These are phyloP conservation scores for Nannospalax galili DNA, from an alignment of 2,113 vertebrate genomes.

Conservation along the genomic window DNA sequence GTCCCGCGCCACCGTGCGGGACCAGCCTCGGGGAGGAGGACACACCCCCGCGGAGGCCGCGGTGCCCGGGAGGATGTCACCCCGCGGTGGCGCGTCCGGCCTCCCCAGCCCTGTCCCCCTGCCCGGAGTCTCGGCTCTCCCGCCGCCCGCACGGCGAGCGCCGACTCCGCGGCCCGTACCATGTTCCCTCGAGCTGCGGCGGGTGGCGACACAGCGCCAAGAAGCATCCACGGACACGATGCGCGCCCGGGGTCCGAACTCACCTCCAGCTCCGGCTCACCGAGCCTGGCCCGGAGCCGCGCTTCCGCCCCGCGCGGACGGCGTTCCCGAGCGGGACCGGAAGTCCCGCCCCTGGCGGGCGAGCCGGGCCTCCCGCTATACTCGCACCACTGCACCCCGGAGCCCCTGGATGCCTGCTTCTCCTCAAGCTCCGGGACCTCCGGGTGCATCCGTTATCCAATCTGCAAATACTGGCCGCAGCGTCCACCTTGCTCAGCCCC, in stretches of 20 bases:
- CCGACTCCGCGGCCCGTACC: slow-evolving; percentile 31
- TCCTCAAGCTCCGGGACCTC: no score
- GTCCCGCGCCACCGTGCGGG: background rate
- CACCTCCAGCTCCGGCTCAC: slow-evolving; percentile 3
- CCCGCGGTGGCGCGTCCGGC: background rate
- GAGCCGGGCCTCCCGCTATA: background rate
- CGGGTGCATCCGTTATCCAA: accelerated
- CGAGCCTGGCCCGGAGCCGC: background rate
- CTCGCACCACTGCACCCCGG: background rate
- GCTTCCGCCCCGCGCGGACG: slow-evolving; percentile 68
- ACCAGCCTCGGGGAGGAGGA: background rate
- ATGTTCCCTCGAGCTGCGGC: background rate
- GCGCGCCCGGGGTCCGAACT: background rate
- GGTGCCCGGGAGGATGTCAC: background rate
- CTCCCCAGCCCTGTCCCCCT: background rate
- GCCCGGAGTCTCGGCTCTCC: background rate
- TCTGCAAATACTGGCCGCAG: background rate
- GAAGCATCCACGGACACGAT: background rate
- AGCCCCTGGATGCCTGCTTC: background rate
- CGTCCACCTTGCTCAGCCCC: background rate
- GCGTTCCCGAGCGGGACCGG: background rate
- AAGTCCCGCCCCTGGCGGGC: slow-evolving; percentile 69
- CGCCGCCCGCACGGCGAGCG: background rate
- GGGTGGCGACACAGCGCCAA: background rate
- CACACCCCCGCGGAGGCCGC: background rate